Evolutionary conservation across 2,113 vertebrate genomes (phyloP).

Genomic region (Dipodomys ordii): DNA sequence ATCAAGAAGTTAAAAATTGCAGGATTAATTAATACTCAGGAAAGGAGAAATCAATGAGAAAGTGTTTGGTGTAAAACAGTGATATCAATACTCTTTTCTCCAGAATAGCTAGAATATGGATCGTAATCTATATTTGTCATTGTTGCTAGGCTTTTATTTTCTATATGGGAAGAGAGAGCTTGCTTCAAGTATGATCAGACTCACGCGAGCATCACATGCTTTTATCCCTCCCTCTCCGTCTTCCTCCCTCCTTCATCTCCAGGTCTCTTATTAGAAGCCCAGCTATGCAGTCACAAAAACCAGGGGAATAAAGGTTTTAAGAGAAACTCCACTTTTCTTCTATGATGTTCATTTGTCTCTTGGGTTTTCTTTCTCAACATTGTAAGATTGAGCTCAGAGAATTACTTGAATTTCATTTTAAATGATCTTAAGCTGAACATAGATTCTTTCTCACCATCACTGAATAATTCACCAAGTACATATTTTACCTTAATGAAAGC

Average conservation of each 20-base stretch:
- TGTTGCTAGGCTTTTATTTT: background rate
- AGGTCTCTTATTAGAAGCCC: background rate
- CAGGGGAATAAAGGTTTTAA: rapidly evolving
- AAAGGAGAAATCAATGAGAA: background rate
- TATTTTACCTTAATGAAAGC: background rate
- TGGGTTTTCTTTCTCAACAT: background rate
- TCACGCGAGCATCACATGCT: background rate
- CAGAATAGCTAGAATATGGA: background rate
- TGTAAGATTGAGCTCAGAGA: background rate
- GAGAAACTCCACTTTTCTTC: background rate
- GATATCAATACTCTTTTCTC: background rate
- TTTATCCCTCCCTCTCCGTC: too few relatives aligned
- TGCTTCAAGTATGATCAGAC: background rate
- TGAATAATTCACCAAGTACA: background rate
- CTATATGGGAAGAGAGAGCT: background rate
- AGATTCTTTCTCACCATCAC: background rate
- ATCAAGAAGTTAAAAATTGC: background rate
- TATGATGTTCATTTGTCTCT: background rate
- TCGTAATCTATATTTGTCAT: background rate
- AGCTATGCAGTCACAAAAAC: background rate
- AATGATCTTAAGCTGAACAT: background rate
- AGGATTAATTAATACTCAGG: constrained; percentile 52
- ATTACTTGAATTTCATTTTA: background rate
- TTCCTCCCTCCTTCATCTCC: too few relatives aligned
- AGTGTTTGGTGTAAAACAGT: background rate